phyloP scores from a whole-genome alignment of 2,113 vertebrate species.

The Melanerpes aurifrons region DNA sequence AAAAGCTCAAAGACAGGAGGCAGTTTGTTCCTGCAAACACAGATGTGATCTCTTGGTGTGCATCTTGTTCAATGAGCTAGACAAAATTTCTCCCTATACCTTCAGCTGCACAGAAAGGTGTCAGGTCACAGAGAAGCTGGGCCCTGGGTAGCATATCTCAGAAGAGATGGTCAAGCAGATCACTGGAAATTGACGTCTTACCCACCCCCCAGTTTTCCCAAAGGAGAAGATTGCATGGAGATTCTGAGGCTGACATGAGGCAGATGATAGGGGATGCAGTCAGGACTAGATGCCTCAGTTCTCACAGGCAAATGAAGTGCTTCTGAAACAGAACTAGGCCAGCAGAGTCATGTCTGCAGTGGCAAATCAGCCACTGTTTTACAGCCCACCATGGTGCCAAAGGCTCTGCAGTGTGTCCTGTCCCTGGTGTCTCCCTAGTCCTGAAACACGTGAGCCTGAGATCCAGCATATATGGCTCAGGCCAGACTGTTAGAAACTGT shows the following conservation, averaged over 20 bases:
- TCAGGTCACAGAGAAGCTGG: background rate
- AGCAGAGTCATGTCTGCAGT: background rate
- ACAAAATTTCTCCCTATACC: background rate
- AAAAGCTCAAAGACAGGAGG: background rate
- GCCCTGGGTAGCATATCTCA: rapidly evolving
- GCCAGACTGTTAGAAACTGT: background rate
- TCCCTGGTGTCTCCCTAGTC: background rate
- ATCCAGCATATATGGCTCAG: background rate
- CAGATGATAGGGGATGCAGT: background rate
- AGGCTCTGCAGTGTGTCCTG: background rate
- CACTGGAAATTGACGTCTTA: background rate
- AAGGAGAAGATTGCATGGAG: background rate
- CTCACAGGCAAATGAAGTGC: background rate
- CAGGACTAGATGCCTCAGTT: background rate
- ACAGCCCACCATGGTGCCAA: background rate
- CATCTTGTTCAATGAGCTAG: background rate
- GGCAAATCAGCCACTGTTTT: background rate
- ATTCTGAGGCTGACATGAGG: background rate
- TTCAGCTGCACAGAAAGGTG: background rate
- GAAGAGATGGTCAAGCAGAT: background rate
- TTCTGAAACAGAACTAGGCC: background rate
- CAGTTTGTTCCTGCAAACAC: background rate
- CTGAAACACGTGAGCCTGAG: background rate
- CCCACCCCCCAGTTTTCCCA: rapidly evolving
- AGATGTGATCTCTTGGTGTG: background rate